Percentiles rank a stretch among this genome's conserved stretches.
Conservation (phyloP, 2,797 vertebrate genomes). For the Rhinella marina region DNA sequence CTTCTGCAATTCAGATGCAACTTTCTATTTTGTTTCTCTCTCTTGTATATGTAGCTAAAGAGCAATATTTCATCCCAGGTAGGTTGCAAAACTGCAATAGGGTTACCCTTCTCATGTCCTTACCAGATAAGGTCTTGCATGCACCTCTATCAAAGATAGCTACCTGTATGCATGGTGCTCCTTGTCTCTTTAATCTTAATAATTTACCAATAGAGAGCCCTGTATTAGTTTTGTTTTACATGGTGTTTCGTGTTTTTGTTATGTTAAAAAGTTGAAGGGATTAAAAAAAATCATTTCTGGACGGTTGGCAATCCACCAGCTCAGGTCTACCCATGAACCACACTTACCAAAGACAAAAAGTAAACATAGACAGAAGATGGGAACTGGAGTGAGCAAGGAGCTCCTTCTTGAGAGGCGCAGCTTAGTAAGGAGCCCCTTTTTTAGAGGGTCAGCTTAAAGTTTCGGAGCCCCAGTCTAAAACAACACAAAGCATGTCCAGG, state of each 20-base stretch:
- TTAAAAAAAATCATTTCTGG: background rate
- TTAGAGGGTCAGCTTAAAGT: no score
- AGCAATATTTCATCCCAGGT: slow-evolving; percentile 99
- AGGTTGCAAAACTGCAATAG: slow-evolving; percentile 79
- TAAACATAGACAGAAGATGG: background rate
- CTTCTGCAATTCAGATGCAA: slow-evolving; percentile 82
- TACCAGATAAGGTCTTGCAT: slow-evolving; percentile 60
- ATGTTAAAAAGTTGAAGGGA: background rate
- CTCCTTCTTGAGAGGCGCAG: no score
- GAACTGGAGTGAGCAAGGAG: background rate
- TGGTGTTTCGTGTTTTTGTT: slow-evolving; percentile 28
- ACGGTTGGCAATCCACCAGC: background rate
- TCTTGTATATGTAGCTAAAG: slow-evolving; percentile 89
- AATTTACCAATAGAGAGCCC: background rate
- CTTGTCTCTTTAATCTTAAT: background rate
- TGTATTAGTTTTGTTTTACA: background rate
- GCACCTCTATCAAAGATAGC: background rate
- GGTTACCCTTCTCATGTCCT: slow-evolving; percentile 67
- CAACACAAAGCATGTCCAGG: no score
- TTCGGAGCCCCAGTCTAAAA: no score
- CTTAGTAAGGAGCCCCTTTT: background rate
- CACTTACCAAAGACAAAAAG: background rate
- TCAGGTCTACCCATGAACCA: background rate
- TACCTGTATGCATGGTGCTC: slow-evolving; percentile 42
- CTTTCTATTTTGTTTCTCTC: slow-evolving; percentile 70